These are phyloP conservation scores for Tiliacea aurago DNA, from an alignment of 2,888 invertebrate species.

Conservation along the genomic window DNA sequence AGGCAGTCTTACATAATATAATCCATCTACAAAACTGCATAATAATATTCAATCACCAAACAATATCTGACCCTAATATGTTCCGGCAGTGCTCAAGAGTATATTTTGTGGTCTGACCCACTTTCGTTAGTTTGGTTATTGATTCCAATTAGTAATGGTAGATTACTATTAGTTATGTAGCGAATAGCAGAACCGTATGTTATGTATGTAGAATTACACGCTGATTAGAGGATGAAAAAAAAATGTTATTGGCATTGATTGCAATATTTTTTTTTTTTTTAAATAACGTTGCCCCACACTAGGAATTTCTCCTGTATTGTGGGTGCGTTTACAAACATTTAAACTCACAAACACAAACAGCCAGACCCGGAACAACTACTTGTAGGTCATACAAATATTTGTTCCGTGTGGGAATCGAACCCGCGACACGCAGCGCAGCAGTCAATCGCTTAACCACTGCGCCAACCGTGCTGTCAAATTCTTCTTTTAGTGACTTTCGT, in stretches of 20 bases:
- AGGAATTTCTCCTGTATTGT: too few species aligned
- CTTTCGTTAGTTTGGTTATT: conserved; percentile 55
- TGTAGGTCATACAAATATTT: too few species aligned
- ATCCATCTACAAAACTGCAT: conserved; percentile 20
- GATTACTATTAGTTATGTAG: conserved; percentile 40
- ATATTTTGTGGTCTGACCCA: conserved; percentile 53
- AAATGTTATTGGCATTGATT: background rate
- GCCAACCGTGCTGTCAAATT: too few species aligned
- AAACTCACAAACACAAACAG: too few species aligned
- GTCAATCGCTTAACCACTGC: too few species aligned
- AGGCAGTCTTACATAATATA: conserved; percentile 9
- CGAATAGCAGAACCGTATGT: conserved; percentile 10
- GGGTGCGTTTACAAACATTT: too few species aligned
- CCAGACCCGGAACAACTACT: too few species aligned
- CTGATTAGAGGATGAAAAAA: background rate
- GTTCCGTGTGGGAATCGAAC: too few species aligned
- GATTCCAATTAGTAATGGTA: conserved; percentile 60
- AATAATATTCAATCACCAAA: conserved; percentile 17
- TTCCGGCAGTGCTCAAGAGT: conserved; percentile 50
- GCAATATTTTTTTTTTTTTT: too few species aligned
- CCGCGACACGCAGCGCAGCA: too few species aligned
- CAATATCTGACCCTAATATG: conserved; percentile 47
- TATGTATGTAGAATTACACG: background rate
- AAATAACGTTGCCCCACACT: too few species aligned
- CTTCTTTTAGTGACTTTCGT: too few species aligned